These are phyloP conservation scores for Danio albolineatus DNA, from an alignment of 2,797 vertebrate species.

Conservation along the genomic window DNA sequence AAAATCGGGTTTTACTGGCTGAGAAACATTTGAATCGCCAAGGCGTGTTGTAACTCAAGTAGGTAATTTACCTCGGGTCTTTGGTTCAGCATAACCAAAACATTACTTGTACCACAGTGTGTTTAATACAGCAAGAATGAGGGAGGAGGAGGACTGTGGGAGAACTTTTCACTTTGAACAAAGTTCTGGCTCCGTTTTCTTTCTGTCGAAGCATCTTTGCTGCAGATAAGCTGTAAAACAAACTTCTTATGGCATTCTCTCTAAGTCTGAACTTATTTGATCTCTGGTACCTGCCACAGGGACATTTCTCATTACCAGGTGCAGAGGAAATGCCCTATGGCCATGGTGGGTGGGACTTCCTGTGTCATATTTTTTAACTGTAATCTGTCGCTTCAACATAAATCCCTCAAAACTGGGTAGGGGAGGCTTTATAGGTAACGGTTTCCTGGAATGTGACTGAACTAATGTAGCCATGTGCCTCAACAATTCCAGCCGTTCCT, in stretches of 20 bases:
- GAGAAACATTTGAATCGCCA: conserved; percentile 13
- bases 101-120: conserved; percentile 21
- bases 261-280: conserved; percentile 22
- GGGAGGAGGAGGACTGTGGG: background rate
- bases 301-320: conserved; percentile 54
- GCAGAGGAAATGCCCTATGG: conserved; percentile 50
- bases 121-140: conserved; percentile 9
- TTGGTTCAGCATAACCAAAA: conserved; percentile 19
- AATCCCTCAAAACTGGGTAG: conserved; percentile 46
- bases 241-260: background rate
- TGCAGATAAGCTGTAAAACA: background rate
- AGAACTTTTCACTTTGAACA: conserved; percentile 4
- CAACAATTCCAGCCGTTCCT: conserved; percentile 3
- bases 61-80: conserved; percentile 13
- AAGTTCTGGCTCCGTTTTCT: background rate
- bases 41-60: conserved; percentile 35
- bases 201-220: conserved; percentile 15
- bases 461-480: background rate
- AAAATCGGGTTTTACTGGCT: background rate
- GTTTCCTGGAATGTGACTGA: conserved; percentile 40
- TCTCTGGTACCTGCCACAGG: conserved; percentile 34
- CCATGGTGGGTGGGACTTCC: conserved; percentile 53
- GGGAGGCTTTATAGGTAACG: conserved; percentile 18
- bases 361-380: conserved; percentile 34
- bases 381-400: conserved; percentile 55